phyloP scores from a whole-genome alignment of 2,113 vertebrate genomes.

The Neotoma lepida region DNA sequence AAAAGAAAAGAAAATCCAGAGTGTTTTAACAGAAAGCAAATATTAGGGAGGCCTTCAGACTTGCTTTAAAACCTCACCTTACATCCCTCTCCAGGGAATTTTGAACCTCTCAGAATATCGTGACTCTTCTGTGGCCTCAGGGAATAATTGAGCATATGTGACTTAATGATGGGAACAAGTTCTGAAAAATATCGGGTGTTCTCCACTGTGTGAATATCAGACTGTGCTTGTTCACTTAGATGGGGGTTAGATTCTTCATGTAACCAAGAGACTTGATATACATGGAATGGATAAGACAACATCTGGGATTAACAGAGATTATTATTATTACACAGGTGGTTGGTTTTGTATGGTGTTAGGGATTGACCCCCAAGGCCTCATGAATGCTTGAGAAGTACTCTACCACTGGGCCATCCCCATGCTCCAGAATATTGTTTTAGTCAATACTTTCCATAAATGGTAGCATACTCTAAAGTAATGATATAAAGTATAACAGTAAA shows the following conservation, averaged over 20 bases:
- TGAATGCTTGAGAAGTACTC: background rate
- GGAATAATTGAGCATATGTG: background rate
- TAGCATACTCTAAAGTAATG: background rate
- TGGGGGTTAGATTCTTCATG: background rate
- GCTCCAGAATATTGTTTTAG: background rate
- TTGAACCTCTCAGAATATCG: background rate
- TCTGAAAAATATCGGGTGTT: background rate
- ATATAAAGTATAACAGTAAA: background rate
- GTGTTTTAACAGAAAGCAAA: background rate
- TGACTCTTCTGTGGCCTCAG: background rate
- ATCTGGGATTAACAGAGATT: background rate
- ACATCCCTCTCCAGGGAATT: background rate
- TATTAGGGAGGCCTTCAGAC: background rate
- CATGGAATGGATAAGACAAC: background rate
- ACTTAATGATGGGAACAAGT: too few relatives aligned
- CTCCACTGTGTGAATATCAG: background rate
- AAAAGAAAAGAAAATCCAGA: conserved; percentile 33
- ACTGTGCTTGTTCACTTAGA: background rate
- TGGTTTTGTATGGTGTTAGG: background rate
- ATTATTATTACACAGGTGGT: background rate
- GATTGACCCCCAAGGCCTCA: background rate
- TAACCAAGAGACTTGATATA: background rate
- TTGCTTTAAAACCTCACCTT: background rate
- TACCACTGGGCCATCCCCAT: background rate
- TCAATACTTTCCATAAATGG: background rate